These are phyloP conservation scores for Loripinus fragilis DNA, from an alignment of 2,888 invertebrate species.

Conservation along the genomic window DNA sequence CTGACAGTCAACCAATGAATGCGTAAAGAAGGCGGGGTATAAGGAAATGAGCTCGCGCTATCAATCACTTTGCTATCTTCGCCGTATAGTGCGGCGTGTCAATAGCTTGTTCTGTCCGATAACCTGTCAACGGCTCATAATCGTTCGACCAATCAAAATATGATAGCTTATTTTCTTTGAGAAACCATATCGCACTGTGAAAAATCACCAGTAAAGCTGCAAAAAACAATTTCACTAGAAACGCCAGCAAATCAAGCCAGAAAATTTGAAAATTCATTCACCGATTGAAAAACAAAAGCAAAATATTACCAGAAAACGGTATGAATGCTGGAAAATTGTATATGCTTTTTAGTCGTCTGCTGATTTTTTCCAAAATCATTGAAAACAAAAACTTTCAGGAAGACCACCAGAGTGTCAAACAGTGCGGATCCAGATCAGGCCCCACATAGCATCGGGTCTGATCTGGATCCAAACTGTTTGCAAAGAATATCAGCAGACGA, in stretches of 20 bases:
- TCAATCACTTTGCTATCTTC: constrained; percentile 45
- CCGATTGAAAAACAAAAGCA: too few relatives aligned
- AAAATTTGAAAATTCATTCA: too few relatives aligned
- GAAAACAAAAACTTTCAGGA: too few relatives aligned
- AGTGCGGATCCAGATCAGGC: too few relatives aligned
- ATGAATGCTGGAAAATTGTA: too few relatives aligned
- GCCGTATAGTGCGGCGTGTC: constrained; percentile 31
- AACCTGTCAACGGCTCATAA: constrained; percentile 49
- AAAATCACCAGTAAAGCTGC: not conserved
- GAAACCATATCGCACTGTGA: constrained; percentile 4
- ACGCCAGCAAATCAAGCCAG: not conserved
- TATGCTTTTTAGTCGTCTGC: too few relatives aligned
- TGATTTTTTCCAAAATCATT: too few relatives aligned
- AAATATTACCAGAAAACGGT: too few relatives aligned
- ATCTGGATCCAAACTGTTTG: too few relatives aligned
- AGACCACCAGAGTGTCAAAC: too few relatives aligned
- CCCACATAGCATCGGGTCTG: too few relatives aligned
- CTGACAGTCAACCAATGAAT: constrained; percentile 49
- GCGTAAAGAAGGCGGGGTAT: constrained; percentile 53
- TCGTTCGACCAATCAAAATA: constrained; percentile 38
- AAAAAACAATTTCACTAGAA: not conserved
- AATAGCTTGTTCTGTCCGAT: constrained; percentile 45
- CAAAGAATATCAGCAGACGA: too few relatives aligned
- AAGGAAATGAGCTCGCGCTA: constrained; percentile 51
- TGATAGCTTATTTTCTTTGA: not conserved